A percentile compares a stretch with the other conserved stretches of the same genome.
These are phyloP conservation scores for Intellagama lesueurii DNA, from an alignment of 2,797 vertebrate species.

Conservation along the genomic window DNA sequence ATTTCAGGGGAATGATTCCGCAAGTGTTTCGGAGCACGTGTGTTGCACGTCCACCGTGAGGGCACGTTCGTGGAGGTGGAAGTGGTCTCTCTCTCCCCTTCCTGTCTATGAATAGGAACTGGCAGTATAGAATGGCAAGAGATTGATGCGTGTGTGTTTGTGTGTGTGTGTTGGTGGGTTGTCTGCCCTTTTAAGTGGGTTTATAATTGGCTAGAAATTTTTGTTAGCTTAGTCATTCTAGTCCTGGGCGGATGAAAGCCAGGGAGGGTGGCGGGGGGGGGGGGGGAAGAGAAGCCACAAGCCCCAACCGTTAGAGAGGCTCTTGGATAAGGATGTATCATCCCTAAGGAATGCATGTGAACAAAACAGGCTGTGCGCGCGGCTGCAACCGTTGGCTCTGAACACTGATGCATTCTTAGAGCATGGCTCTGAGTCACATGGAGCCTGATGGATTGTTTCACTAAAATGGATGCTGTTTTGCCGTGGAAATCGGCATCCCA, in stretches of 20 bases:
- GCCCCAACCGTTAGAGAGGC: slow-evolving; percentile 76
- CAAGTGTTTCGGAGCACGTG: slow-evolving; percentile 55
- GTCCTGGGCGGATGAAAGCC: slow-evolving; percentile 80
- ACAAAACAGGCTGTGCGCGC: slow-evolving; percentile 76
- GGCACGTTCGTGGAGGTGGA: slow-evolving; percentile 52
- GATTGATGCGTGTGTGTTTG: slow-evolving; percentile 39
- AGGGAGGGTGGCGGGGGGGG: slow-evolving; percentile 73
- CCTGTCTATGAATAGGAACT: slow-evolving; percentile 72
- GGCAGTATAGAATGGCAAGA: slow-evolving; percentile 68
- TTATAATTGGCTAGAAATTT: slow-evolving; percentile 86
- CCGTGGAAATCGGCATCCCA: slow-evolving; percentile 36
- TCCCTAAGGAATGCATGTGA: slow-evolving; percentile 83
- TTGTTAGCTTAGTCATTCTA: slow-evolving; percentile 87
- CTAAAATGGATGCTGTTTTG: slow-evolving; percentile 76
- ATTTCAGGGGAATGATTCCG: slow-evolving; percentile 8
- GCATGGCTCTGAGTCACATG: slow-evolving; percentile 76
- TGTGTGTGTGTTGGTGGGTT: slow-evolving; percentile 57
- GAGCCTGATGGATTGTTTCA: slow-evolving; percentile 78
- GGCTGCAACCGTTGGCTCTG: slow-evolving; percentile 75
- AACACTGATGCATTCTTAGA: slow-evolving; percentile 79
- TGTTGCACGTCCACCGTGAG: slow-evolving; percentile 36
- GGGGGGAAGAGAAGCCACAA: slow-evolving; percentile 79
- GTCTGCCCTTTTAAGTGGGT: slow-evolving; percentile 84
- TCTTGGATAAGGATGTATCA: slow-evolving; percentile 80
- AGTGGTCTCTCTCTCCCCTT: slow-evolving; percentile 57